These are phyloP conservation scores for Ephialtes manifestator DNA, from an alignment of 2,888 invertebrate species.

Conservation along the genomic window DNA sequence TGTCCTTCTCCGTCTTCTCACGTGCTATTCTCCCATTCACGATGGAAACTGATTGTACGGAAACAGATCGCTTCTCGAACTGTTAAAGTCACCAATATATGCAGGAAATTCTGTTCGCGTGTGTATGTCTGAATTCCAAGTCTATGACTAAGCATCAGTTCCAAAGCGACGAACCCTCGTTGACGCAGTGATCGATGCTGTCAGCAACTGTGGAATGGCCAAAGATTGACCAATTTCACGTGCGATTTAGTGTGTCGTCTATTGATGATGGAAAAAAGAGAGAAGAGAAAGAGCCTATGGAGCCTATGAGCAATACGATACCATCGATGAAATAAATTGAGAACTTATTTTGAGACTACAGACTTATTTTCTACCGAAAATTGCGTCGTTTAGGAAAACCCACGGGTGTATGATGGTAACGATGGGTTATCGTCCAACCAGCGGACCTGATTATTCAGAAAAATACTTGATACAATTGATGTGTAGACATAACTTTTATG, in stretches of 20 bases:
- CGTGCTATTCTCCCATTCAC: slow-evolving; percentile 25
- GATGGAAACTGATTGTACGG: slow-evolving; percentile 35
- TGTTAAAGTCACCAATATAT: slow-evolving; percentile 22
- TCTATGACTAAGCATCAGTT: slow-evolving; percentile 3
- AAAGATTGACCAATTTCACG: slow-evolving; percentile 58
- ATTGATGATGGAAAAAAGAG: not conserved
- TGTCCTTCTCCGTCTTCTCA: slow-evolving; percentile 4
- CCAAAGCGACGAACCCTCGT: not conserved
- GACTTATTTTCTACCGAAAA: slow-evolving; percentile 60
- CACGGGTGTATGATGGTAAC: slow-evolving; percentile 12
- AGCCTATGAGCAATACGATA: slow-evolving; percentile 54
- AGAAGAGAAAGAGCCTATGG: slow-evolving; percentile 35
- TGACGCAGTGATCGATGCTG: slow-evolving; percentile 26
- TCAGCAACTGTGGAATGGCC: not conserved
- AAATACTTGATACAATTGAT: not conserved
- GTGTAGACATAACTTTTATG: not conserved
- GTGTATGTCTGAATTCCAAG: not conserved
- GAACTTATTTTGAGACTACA: slow-evolving; percentile 32
- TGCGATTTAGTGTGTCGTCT: slow-evolving; percentile 47
- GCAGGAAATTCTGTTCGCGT: not conserved
- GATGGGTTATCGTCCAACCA: not conserved
- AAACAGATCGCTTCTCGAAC: slow-evolving; percentile 22
- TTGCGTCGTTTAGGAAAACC: slow-evolving; percentile 62
- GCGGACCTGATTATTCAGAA: not conserved
- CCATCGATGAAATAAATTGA: slow-evolving; percentile 55